phyloP scores from a whole-genome alignment of 2,113 vertebrate genomes.

The Galeopterus variegatus region DNA sequence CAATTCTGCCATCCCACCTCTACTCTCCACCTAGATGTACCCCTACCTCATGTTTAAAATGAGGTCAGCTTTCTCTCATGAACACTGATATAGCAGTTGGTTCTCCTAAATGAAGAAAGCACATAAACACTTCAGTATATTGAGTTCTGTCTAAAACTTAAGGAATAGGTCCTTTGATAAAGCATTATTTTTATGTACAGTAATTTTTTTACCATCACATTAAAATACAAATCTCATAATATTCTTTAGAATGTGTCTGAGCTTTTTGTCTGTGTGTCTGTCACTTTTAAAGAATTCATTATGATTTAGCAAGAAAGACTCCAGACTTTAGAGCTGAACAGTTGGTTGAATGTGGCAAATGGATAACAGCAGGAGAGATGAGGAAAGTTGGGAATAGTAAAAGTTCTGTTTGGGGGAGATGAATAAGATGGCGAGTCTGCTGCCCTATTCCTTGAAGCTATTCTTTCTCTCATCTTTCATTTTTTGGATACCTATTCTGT shows the following conservation, averaged over 20 bases:
- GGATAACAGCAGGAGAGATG: not conserved
- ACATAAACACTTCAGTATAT: not conserved
- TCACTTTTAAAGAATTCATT: slow-evolving; percentile 35
- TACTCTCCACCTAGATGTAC: not conserved
- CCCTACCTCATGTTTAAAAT: not conserved
- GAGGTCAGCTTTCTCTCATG: not conserved
- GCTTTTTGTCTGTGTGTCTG: not conserved
- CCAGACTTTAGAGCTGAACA: not conserved
- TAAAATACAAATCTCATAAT: slow-evolving; percentile 44
- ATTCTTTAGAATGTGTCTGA: not conserved
- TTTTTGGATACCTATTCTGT: not conserved
- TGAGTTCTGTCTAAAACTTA: slow-evolving; percentile 55
- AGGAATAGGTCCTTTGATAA: not conserved
- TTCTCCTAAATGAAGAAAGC: slow-evolving; percentile 24
- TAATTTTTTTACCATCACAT: not conserved
- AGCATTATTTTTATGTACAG: not conserved
- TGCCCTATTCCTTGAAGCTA: not conserved
- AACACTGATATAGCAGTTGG: not conserved
- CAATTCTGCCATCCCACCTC: not conserved
- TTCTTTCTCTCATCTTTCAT: not conserved
- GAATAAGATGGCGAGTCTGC: not conserved
- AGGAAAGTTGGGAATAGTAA: not conserved
- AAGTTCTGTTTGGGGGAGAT: not conserved
- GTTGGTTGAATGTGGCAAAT: not conserved
- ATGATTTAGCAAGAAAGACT: slow-evolving; percentile 50